Percentiles rank a stretch among this genome's conserved stretches.
Conservation (phyloP, 2,888 invertebrate genomes). For the Netelia melanura region DNA sequence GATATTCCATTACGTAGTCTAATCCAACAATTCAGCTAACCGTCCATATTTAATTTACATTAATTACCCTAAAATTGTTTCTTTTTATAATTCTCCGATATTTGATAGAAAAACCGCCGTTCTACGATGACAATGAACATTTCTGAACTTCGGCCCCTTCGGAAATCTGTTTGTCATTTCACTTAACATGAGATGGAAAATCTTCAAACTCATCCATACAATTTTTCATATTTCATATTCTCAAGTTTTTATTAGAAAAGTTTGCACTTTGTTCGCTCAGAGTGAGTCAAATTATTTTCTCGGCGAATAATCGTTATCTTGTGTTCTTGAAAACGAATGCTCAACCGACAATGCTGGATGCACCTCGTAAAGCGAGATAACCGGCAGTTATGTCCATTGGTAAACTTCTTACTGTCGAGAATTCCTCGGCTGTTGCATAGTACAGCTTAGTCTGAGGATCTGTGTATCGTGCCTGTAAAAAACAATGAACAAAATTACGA, state of each 20-base stretch:
- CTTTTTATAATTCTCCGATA: too few relatives aligned
- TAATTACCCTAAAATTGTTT: too few relatives aligned
- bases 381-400: constrained; percentile 97
- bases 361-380: constrained; percentile 93
- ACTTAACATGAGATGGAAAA: too few relatives aligned
- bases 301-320: constrained; percentile 16
- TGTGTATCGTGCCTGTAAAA: constrained; percentile 91
- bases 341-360: constrained; percentile 91
- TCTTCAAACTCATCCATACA: too few relatives aligned
- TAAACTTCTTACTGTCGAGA: constrained; percentile 92
- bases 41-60: too few relatives aligned
- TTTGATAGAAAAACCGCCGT: too few relatives aligned
- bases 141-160: too few relatives aligned
- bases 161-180: too few relatives aligned
- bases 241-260: not conserved
- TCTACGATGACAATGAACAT: too few relatives aligned
- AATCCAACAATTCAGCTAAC: too few relatives aligned
- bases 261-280: not conserved
- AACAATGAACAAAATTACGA: constrained; percentile 35
- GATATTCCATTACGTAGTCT: too few relatives aligned
- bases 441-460: constrained; percentile 96
- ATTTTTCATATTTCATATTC: too few relatives aligned
- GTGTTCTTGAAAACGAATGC: constrained; percentile 40
- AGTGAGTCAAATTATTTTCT: not conserved
- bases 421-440: constrained; percentile 95